Conservation (phyloP, 2,797 vertebrate genomes). For the Lacerta bilineata region DNA sequence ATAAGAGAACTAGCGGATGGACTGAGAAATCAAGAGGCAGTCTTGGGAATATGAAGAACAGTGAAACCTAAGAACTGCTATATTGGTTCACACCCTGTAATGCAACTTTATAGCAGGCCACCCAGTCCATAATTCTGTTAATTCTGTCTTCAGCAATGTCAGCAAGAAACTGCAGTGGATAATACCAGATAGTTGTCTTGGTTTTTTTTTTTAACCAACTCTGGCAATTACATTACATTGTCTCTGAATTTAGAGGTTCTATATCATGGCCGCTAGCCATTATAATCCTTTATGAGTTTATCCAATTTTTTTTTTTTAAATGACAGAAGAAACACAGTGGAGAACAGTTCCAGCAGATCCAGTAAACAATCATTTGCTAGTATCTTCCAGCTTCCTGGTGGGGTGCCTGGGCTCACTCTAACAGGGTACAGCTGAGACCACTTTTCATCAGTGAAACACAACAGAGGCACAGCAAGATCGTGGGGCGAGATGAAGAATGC, state of each 20-base stretch:
- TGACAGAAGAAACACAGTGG: not conserved
- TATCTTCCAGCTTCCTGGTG: slow-evolving; percentile 5
- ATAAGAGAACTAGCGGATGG: not conserved
- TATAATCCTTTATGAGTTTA: not conserved
- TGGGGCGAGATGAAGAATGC: not conserved
- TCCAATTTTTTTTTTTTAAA: not conserved
- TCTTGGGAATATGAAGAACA: not conserved
- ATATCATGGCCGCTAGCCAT: not conserved
- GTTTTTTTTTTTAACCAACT: not conserved
- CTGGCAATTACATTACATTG: not conserved
- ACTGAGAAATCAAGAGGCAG: not conserved
- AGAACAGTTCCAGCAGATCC: not conserved
- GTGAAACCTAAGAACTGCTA: not conserved
- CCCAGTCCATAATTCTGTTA: not conserved
- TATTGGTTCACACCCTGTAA: not conserved
- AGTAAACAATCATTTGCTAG: not conserved
- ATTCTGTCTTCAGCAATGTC: not conserved
- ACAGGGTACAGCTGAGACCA: not conserved
- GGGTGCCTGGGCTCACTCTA: not conserved
- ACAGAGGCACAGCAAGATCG: not conserved
- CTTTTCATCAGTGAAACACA: not conserved
- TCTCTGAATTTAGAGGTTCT: not conserved
- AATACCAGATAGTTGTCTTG: not conserved
- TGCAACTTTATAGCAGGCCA: too few relatives aligned
- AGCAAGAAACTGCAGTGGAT: not conserved